Base-by-base conservation (phyloP, 2,113 vertebrate genomes). In the Ptilorrhoa leucosticta region DNA sequence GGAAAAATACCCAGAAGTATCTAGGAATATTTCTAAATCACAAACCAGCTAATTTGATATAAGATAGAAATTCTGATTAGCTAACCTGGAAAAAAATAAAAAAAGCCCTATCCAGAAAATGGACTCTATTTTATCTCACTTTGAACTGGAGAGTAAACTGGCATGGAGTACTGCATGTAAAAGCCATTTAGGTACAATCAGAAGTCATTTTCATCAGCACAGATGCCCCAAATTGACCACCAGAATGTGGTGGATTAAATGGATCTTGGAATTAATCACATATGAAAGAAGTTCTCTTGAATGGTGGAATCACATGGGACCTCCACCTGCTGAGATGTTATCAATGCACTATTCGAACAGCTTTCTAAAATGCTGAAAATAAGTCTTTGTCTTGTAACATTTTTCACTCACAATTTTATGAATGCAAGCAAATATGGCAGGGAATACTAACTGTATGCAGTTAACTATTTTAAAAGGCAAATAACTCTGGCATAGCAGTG, bases 121-220 rank as follows among this genome's bases (percentile, higher is more conserved):
- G 40, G 68, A 83, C 45, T 86, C 51, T 88, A 89, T 91, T 97
- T 94, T 91, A 57, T 68, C 57, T 89, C 76, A 76, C 65, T 95
- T 87, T 81, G 86, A 95, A 83, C 88, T 64, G 53, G 35, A 89
- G 56, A 90, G 76, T 79, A 89, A 93, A 81, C 71, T 24, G 16
- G 88, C 69, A 92, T 61, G 69, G 65, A 94, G 69, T 87, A 93
- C 80, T 68, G 56, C 79, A 92, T 87, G 80, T 94, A 90, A 96
- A 96, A 96, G 94, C 92, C 90, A 90, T 87, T 94, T 87, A 96
- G 56, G 83, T 87, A 93, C 93, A 96, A 96, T 96, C 96, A 96
- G 57, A 94, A 96, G 94, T 90, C 31, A 97, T 96, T 97, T 96
- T 97, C 94, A 97, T 96, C 94, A 96, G 95, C 75, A 65, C 90